Conservation (phyloP, 2,888 invertebrate species). For the Drosophila suboccidentalis region DNA sequence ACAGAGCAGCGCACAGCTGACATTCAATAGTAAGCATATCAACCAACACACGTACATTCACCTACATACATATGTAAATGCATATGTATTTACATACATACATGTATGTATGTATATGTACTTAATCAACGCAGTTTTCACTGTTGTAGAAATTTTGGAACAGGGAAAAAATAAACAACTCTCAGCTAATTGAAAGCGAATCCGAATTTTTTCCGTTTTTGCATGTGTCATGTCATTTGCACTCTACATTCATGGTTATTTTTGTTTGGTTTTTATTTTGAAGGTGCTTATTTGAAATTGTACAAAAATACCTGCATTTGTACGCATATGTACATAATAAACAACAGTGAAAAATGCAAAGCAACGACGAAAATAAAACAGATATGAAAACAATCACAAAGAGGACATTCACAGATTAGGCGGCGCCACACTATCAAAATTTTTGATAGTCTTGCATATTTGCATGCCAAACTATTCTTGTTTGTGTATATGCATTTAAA, state of each 20-base stretch:
- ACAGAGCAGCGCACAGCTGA: conserved; percentile 60
- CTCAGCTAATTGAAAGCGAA: conserved; percentile 69
- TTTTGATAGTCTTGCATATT: background rate
- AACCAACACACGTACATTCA: background rate
- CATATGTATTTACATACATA: too few species aligned
- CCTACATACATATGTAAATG: background rate
- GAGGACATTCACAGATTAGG: background rate
- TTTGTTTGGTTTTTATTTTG: conserved; percentile 13
- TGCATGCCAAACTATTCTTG: background rate
- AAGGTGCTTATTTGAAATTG: conserved; percentile 40
- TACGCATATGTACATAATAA: conserved; percentile 22
- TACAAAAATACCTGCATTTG: conserved; percentile 47
- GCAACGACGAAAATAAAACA: conserved; percentile 4
- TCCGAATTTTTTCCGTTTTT: conserved; percentile 24
- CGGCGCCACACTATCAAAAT: background rate
- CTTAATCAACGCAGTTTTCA: conserved; percentile 10
- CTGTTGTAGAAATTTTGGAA: conserved; percentile 48
- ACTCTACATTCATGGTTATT: conserved; percentile 50
- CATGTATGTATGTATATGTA: background rate
- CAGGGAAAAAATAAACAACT: conserved; percentile 33
- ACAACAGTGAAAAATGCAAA: conserved; percentile 29
- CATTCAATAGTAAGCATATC: conserved; percentile 59
- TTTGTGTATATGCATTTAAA: background rate
- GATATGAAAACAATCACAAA: background rate
- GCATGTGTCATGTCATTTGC: conserved; percentile 63